Conservation (phyloP, 1,140 invertebrate genomes). For the Paraescarpia echinospica region DNA sequence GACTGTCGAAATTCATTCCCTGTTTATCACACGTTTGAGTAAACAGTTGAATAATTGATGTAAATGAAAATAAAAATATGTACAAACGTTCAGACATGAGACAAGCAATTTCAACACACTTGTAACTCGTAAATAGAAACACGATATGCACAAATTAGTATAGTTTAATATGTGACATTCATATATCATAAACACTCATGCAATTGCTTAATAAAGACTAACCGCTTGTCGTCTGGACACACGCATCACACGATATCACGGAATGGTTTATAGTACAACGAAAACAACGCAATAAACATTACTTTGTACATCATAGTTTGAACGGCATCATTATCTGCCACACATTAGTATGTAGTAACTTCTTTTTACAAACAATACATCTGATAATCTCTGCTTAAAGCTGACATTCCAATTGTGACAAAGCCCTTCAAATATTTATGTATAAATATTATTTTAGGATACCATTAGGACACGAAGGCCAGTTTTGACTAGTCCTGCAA, state of each 20-base stretch:
- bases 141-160: background rate
- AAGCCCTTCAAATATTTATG: background rate
- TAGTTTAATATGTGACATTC: background rate
- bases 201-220: background rate
- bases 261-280: background rate
- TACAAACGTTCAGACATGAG: background rate
- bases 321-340: background rate
- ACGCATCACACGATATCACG: background rate
- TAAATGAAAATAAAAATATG: background rate
- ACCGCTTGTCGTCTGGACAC: background rate
- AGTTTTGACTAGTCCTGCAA: background rate
- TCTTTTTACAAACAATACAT: background rate
- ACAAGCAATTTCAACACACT: background rate
- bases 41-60: background rate
- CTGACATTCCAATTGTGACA: background rate
- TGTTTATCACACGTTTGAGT: background rate
- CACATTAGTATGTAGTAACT: background rate
- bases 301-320: background rate
- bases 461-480: background rate
- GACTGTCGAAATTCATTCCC: background rate
- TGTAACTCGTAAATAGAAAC: background rate
- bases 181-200: background rate
- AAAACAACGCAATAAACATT: background rate
- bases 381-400: background rate
- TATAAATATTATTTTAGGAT: background rate